Conservation (phyloP, 2,113 vertebrate species). For the Burhinus oedicnemus region DNA sequence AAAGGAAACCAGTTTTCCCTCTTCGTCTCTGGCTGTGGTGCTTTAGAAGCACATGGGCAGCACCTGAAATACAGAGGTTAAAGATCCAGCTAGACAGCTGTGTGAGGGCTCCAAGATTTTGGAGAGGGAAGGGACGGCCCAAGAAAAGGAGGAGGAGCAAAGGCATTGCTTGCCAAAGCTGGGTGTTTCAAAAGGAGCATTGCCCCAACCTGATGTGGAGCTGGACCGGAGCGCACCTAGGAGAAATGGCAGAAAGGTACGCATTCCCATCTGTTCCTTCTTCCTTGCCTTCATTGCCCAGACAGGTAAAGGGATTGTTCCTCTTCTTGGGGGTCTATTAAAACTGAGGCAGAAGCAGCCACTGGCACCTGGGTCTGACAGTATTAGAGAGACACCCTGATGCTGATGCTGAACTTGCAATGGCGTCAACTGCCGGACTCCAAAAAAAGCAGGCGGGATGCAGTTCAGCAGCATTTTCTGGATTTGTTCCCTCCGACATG, state of each 20-base stretch:
- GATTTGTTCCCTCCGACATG: not conserved
- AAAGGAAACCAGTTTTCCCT: not conserved
- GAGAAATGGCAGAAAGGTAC: not conserved
- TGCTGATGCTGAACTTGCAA: not conserved
- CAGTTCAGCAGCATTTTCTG: not conserved
- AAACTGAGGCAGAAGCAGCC: not conserved
- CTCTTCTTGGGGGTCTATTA: not conserved
- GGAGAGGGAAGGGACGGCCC: not conserved
- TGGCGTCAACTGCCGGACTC: not conserved
- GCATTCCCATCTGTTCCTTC: not conserved
- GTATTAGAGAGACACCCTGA: rapidly evolving
- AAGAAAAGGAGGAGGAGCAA: not conserved
- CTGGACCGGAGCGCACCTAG: not conserved
- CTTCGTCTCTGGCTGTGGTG: not conserved
- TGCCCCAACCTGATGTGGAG: not conserved
- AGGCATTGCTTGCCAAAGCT: not conserved
- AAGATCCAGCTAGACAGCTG: not conserved
- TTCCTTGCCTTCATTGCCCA: not conserved
- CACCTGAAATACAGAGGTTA: not conserved
- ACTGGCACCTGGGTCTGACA: not conserved
- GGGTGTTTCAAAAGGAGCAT: not conserved
- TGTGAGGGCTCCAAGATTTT: not conserved
- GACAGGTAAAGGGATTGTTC: not conserved
- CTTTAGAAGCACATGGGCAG: not conserved
- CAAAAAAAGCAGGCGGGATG: not conserved